Base-by-base conservation (phyloP, 2,113 vertebrate species). In the Siniperca chuatsi region DNA sequence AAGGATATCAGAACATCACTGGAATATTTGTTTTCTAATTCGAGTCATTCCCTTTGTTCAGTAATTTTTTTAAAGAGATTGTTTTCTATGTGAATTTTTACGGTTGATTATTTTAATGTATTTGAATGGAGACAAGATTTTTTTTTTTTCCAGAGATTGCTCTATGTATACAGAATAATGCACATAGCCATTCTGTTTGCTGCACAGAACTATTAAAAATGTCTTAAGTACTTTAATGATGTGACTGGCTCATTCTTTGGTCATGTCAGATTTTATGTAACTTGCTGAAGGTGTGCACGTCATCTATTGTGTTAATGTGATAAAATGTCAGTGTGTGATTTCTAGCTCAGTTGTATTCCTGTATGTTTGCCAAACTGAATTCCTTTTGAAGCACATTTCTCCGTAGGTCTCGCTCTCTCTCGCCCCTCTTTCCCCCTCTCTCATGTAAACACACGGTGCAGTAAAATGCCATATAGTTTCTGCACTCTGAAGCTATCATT, bases 41-140 rank as follows among this genome's bases (percentile, higher is more conserved):
- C 69, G 64, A 88, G 71, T 82, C 74, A 54, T 85, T 92, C 66
- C 29, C 78, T 82, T 89, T 82, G 66, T 62, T 90, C 4, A 37
- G 61, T 74, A 5, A 42, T 29, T 9, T 78, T 94, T 92, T 91
- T 81, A 57, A 88, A 94, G 69, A 91, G 33, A 78, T 83, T 87
- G 57, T 95, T 94, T 93, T 94, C 87, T 92, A 89, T 91, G 68
- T 89, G 60, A 72, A 82, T 94, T 96, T 96, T 95, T 95, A 95
- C 79, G 50, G 35, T 84, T 91, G 84, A 92, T 93, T 90, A 87
- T 94, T 96, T 95, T 95, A 95, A 92, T 94, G 87, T 92, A 94
- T 89, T 81, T 87, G 75, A 90, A 88, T 82, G 42, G 74, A 89
- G 60, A 73, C 58, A 5, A 40, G n/a, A n/a, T 40, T 74, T 87